Evolutionary conservation across 2,797 vertebrate genomes (phyloP).

Genomic region (Phataginus tricuspis): DNA sequence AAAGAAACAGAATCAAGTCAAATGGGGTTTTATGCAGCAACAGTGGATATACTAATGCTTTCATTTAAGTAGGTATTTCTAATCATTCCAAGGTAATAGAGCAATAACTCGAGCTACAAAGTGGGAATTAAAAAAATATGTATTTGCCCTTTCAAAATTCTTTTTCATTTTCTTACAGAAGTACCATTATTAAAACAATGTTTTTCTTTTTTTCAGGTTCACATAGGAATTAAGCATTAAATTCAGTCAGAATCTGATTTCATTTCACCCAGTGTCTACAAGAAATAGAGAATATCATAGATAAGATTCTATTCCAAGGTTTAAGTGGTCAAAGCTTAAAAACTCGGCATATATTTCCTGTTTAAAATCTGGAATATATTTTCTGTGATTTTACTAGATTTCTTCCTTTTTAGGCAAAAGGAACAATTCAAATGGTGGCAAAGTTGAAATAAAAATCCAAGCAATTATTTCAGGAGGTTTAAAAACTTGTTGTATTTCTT

Average conservation of each 20-base stretch:
- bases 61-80: background rate
- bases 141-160: slow-evolving; percentile 3
- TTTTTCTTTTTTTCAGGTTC: background rate
- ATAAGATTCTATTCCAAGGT: background rate
- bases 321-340: slow-evolving; percentile 26
- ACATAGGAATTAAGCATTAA: background rate
- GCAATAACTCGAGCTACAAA: background rate
- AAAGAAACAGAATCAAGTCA: background rate
- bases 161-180: background rate
- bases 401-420: background rate
- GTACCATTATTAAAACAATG: background rate
- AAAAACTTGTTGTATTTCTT: slow-evolving; percentile 11
- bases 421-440: background rate
- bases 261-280: background rate
- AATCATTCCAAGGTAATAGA: background rate
- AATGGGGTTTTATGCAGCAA: background rate
- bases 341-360: background rate
- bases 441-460: slow-evolving; percentile 39
- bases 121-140: background rate
- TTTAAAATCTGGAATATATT: background rate
- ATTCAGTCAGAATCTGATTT: slow-evolving; percentile 27
- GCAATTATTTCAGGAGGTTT: slow-evolving; percentile 16
- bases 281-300: background rate
- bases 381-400: slow-evolving; percentile 24
- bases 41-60: background rate